Evolutionary conservation across 2,888 invertebrate species (phyloP).

Genomic region (Meta bourneti): DNA sequence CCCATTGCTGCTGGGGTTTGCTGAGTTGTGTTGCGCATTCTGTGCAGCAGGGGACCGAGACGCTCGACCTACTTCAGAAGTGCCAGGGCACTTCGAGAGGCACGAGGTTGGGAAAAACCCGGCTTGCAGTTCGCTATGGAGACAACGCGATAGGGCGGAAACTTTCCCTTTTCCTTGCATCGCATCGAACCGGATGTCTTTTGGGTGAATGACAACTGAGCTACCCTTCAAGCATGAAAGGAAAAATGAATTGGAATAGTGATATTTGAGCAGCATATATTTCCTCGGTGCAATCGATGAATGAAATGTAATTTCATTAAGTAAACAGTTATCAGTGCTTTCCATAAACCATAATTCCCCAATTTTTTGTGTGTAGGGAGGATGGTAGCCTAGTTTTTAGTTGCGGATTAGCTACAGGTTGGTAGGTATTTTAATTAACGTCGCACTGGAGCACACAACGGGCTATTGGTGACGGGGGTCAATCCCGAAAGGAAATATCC

Average conservation of each 20-base stretch:
- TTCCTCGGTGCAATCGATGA: too few species aligned
- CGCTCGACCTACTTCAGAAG: not conserved
- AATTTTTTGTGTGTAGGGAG: too few species aligned
- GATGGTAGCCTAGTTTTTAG: too few species aligned
- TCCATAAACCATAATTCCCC: not conserved
- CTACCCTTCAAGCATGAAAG: not conserved
- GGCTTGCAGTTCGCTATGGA: not conserved
- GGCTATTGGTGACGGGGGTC: too few species aligned
- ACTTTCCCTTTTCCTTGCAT: constrained; percentile 46
- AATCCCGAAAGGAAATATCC: too few species aligned
- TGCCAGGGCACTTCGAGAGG: not conserved
- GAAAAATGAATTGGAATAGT: not conserved
- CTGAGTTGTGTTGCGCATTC: not conserved
- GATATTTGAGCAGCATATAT: too few species aligned
- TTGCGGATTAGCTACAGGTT: too few species aligned
- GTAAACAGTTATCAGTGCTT: not conserved
- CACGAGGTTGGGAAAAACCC: constrained; percentile 17
- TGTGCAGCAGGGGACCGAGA: not conserved
- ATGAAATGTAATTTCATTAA: too few species aligned
- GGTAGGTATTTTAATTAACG: too few species aligned
- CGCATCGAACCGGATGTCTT: not conserved
- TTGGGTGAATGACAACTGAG: not conserved
- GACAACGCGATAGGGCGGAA: constrained; percentile 5
- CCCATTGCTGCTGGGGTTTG: not conserved
- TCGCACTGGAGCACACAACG: too few species aligned